Evolutionary conservation across 2,888 invertebrate species (phyloP).

Genomic region (Neocrepidodera transversa): DNA sequence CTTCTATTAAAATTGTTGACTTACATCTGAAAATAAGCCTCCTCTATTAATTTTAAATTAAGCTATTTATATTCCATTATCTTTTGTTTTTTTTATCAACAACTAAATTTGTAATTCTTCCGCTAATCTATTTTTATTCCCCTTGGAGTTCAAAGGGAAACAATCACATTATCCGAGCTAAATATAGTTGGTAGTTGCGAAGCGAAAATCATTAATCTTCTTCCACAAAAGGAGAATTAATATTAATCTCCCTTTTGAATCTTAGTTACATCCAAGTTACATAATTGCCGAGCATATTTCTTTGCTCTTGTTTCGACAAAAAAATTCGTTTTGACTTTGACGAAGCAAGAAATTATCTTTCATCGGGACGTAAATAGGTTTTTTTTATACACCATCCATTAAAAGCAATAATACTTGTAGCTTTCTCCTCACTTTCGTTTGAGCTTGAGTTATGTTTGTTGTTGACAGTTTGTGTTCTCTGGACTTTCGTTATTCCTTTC

Average conservation of each 20-base stretch:
- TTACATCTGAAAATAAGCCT: no score
- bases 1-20: no score
- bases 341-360: no score
- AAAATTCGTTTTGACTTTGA: not conserved
- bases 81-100: conserved; percentile 1
- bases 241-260: conserved; percentile 15
- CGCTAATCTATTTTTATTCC: conserved; percentile 3
- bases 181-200: conserved; percentile 11
- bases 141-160: not conserved
- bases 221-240: conserved; percentile 17
- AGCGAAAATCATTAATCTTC: conserved; percentile 18
- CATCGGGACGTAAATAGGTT: no score
- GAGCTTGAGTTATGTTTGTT: no score
- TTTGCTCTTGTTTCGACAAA: not conserved
- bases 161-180: not conserved
- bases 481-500: no score
- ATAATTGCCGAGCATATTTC: not conserved
- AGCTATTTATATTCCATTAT: not conserved
- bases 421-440: no score
- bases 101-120: not conserved
- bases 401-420: no score
- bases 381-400: no score
- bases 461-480: no score
- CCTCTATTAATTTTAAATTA: not conserved
- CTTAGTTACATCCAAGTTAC: conserved; percentile 2